A percentile compares a stretch with the other conserved stretches of the same genome.
Conservation (phyloP, 1,140 invertebrate genomes). For the Aculops lycopersici region DNA sequence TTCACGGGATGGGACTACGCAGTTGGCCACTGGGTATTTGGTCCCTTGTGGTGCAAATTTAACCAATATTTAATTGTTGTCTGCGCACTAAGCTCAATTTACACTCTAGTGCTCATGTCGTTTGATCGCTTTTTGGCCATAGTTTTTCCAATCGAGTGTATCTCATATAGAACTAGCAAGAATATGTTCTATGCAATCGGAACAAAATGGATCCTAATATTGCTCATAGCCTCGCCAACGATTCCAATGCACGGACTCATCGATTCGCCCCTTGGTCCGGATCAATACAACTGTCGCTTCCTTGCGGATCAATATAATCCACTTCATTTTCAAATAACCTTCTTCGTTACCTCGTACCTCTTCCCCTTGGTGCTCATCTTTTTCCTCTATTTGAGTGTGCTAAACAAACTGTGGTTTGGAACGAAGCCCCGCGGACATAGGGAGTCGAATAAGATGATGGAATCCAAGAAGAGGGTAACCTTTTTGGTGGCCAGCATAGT, state of each 20-base stretch:
- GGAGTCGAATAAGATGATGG: slow-evolving; percentile 28
- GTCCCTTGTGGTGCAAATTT: slow-evolving; percentile 56
- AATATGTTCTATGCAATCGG: slow-evolving; percentile 46
- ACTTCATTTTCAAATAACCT: slow-evolving; percentile 19
- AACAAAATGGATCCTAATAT: slow-evolving; percentile 43
- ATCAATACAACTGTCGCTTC: neutral
- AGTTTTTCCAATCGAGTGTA: slow-evolving; percentile 63
- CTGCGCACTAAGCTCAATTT: slow-evolving; percentile 51
- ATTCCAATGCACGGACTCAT: slow-evolving; percentile 7
- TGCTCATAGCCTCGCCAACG: slow-evolving; percentile 17
- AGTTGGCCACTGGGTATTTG: slow-evolving; percentile 57
- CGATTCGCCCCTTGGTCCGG: neutral
- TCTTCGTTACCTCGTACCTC: slow-evolving; percentile 51
- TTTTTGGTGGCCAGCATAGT: slow-evolving; percentile 73
- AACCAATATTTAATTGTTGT: slow-evolving; percentile 51
- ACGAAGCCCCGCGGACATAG: slow-evolving; percentile 30
- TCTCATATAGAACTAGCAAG: slow-evolving; percentile 46
- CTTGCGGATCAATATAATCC: slow-evolving; percentile 10
- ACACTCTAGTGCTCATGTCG: slow-evolving; percentile 53
- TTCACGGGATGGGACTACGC: slow-evolving; percentile 65
- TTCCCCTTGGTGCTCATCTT: slow-evolving; percentile 52
- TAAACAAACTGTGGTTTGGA: slow-evolving; percentile 51
- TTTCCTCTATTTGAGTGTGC: slow-evolving; percentile 60
- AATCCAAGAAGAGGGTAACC: slow-evolving; percentile 61
- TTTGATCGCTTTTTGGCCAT: slow-evolving; percentile 74